Evolutionary conservation across 2,797 vertebrate species (phyloP).

Genomic region (Aselliscus stoliczkanus): DNA sequence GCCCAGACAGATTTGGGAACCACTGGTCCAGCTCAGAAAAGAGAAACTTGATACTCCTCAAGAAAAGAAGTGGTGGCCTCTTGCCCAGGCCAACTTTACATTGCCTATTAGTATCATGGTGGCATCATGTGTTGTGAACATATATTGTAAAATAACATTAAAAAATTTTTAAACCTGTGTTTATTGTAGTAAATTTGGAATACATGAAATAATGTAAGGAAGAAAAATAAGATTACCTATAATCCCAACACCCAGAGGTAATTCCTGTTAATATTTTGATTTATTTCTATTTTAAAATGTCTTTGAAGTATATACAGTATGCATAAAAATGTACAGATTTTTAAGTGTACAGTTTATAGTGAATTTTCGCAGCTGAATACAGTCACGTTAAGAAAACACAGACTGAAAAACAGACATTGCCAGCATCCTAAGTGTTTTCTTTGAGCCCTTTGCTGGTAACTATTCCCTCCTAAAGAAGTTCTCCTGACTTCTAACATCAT

Average conservation of each 20-base stretch:
- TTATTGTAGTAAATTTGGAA: not conserved
- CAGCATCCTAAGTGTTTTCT: not conserved
- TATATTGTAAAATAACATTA: not conserved
- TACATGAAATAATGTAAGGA: not conserved
- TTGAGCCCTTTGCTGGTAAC: not conserved
- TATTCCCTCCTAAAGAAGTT: not conserved
- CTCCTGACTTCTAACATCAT: not conserved
- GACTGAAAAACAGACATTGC: not conserved
- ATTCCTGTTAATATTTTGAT: not conserved
- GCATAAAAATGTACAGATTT: not conserved
- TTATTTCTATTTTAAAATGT: constrained; percentile 5
- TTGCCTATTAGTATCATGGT: not conserved
- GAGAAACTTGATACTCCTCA: not conserved
- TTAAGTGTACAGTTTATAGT: not conserved
- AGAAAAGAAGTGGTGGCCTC: not conserved
- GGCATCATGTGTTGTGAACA: not conserved
- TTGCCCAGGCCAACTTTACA: not conserved
- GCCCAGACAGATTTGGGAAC: not conserved
- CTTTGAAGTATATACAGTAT: not conserved
- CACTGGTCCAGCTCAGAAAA: not conserved
- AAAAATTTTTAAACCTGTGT: not conserved
- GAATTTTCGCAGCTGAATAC: not conserved
- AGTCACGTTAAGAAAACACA: not conserved
- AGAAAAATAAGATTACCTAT: not conserved
- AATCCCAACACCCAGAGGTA: not conserved